These are phyloP conservation scores for Conopomorpha cramerella DNA, from an alignment of 1,140 invertebrate species.

Conservation along the genomic window DNA sequence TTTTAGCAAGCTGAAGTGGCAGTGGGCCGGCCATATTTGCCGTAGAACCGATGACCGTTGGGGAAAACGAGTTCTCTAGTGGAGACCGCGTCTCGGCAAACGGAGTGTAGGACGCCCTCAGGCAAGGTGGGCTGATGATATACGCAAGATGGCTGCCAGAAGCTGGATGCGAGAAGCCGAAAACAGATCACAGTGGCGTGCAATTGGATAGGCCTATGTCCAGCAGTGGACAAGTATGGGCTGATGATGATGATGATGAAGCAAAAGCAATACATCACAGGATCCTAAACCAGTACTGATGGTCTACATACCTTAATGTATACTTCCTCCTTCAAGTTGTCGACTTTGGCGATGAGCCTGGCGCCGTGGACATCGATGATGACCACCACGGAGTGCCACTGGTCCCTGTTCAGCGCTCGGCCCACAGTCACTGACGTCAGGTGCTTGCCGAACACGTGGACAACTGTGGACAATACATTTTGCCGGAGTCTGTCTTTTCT, in stretches of 20 bases:
- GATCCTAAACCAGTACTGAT: neutral
- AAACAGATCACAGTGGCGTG: too few relatives aligned
- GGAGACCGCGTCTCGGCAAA: too few relatives aligned
- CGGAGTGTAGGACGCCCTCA: too few relatives aligned
- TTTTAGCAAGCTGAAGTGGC: too few relatives aligned
- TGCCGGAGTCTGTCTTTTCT: too few relatives aligned
- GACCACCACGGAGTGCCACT: conserved; percentile 85
- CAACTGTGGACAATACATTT: conserved; percentile 56
- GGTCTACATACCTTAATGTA: conserved; percentile 66
- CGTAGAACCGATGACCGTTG: too few relatives aligned
- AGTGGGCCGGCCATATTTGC: too few relatives aligned
- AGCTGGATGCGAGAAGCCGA: too few relatives aligned
- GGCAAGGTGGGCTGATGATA: too few relatives aligned
- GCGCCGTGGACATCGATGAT: conserved; percentile 82
- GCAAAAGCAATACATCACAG: too few relatives aligned
- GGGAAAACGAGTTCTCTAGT: too few relatives aligned
- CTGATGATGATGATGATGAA: neutral
- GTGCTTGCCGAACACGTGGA: conserved; percentile 87
- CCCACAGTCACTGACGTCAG: conserved; percentile 86
- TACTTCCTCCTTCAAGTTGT: conserved; percentile 78
- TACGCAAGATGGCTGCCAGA: too few relatives aligned
- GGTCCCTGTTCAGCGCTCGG: conserved; percentile 83
- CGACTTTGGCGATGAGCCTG: conserved; percentile 80
- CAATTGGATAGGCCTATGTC: neutral
- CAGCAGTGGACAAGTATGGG: neutral